Conservation (phyloP, 1,140 invertebrate species). For the Apis cerana region DNA sequence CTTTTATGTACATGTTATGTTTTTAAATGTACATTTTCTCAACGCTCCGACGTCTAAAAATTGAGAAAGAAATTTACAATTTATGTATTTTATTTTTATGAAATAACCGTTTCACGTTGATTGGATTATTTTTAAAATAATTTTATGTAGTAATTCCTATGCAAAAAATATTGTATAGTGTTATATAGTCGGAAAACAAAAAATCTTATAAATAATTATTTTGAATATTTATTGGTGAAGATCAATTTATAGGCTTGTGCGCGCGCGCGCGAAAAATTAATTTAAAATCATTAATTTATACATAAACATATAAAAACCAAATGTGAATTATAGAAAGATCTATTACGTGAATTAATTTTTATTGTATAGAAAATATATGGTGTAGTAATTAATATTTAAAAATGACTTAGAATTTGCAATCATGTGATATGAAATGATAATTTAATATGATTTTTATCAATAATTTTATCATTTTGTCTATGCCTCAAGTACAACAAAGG, state of each 20-base stretch:
- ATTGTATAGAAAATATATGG: conserved; percentile 37
- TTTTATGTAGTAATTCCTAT: conserved; percentile 3
- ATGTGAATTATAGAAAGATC: background rate
- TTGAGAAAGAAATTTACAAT: background rate
- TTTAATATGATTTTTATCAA: conserved; percentile 19
- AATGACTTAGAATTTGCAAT: conserved; percentile 30
- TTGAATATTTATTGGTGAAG: background rate
- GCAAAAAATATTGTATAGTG: background rate
- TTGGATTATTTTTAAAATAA: conserved; percentile 20
- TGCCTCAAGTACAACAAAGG: background rate
- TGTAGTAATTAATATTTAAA: conserved; percentile 26
- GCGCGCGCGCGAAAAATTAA: background rate
- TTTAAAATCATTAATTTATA: conserved; percentile 33
- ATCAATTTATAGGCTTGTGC: background rate
- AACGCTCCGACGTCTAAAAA: conserved; percentile 23
- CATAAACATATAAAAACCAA: conserved; percentile 1
- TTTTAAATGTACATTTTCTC: conserved; percentile 22
- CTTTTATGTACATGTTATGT: background rate
- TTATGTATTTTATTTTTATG: conserved; percentile 1
- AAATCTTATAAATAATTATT: conserved; percentile 24
- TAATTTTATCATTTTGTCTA: conserved; percentile 13
- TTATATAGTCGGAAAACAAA: background rate
- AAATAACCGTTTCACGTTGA: background rate
- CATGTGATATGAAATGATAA: conserved; percentile 28
- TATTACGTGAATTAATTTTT: conserved; percentile 37